Conservation (phyloP, 2,113 vertebrate species). For the Ptilonorhynchus violaceus region DNA sequence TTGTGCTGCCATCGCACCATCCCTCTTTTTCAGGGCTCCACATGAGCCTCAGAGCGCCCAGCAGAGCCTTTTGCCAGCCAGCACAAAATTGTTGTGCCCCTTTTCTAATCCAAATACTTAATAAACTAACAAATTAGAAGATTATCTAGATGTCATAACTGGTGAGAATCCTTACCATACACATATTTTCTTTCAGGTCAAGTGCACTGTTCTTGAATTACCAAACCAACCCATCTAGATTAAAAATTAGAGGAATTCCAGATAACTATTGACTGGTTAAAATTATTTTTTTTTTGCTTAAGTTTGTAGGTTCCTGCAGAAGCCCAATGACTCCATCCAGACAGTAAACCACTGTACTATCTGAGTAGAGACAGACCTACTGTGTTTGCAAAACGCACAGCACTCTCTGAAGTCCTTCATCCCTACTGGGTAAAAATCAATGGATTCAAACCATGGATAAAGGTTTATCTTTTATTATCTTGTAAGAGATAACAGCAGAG, state of each 20-base stretch:
- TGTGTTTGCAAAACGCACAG: background rate
- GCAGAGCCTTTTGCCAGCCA: background rate
- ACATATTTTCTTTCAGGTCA: background rate
- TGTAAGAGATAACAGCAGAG: background rate
- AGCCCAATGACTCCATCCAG: background rate
- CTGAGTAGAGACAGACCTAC: background rate
- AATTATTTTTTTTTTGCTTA: background rate
- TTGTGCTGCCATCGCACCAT: background rate
- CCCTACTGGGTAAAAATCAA: background rate
- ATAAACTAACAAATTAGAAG: background rate
- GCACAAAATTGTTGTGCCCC: background rate
- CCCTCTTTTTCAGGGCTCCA: background rate
- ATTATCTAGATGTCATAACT: background rate
- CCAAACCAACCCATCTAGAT: background rate
- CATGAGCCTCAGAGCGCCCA: background rate
- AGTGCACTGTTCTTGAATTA: background rate
- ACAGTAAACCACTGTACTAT: background rate
- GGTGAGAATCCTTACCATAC: background rate
- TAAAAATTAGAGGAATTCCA: background rate
- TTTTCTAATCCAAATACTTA: background rate
- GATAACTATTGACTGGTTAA: background rate
- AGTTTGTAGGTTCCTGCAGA: background rate
- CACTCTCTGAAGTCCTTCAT: background rate
- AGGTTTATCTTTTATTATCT: background rate
- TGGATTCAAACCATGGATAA: background rate